phyloP scores from a whole-genome alignment of 1,140 invertebrate species.

The Lepidotrigona ventralis region DNA sequence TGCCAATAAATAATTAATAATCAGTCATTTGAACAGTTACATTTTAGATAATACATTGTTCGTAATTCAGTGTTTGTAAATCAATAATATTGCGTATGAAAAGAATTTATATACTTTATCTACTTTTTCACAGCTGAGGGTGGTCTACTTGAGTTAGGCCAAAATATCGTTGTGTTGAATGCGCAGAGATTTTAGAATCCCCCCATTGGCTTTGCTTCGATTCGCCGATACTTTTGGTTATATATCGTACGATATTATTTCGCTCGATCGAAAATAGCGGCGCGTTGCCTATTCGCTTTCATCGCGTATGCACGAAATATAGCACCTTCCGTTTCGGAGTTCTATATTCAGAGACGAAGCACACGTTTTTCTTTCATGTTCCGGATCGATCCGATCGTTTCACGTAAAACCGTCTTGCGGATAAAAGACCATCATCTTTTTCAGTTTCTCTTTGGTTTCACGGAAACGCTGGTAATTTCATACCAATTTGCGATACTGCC shows the following conservation, averaged over 20 bases:
- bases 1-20: too few species aligned
- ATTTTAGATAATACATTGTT: too few species aligned
- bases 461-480: not conserved
- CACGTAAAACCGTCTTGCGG: not conserved
- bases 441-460: too few species aligned
- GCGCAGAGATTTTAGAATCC: not conserved
- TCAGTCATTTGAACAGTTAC: too few species aligned
- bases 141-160: not conserved
- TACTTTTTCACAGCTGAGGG: too few species aligned
- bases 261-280: constrained; percentile 2
- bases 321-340: not conserved
- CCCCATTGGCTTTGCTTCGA: not conserved
- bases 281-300: not conserved
- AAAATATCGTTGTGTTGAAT: not conserved
- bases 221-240: not conserved
- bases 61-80: too few species aligned
- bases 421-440: too few species aligned
- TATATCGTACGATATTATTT: not conserved
- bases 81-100: too few species aligned
- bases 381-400: not conserved
- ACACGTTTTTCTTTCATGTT: not conserved
- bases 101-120: too few species aligned
- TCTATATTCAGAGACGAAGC: not conserved
- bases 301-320: too few species aligned
- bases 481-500: too few species aligned